A percentile compares a stretch with the other conserved stretches of the same genome.
These are phyloP conservation scores for Lepidurus packardi DNA, from an alignment of 1,140 invertebrate species.

Conservation along the genomic window DNA sequence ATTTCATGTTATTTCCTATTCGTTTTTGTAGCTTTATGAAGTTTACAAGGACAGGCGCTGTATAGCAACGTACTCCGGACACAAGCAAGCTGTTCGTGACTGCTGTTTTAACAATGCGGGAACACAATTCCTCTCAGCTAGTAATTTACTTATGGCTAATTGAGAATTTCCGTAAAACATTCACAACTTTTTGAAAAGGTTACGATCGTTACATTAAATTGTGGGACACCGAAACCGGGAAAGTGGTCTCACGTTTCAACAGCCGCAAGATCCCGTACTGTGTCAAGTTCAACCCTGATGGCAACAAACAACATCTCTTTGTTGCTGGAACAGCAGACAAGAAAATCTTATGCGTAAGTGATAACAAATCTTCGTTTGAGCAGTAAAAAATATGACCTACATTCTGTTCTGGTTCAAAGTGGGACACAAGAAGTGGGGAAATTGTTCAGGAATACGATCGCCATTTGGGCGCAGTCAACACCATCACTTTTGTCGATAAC, in stretches of 20 bases:
- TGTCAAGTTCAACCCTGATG: slow-evolving; percentile 95
- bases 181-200: slow-evolving; percentile 43
- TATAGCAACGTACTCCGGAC: slow-evolving; percentile 92
- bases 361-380: slow-evolving; percentile 20
- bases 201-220: slow-evolving; percentile 92
- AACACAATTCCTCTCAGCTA: slow-evolving; percentile 86
- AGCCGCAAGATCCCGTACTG: slow-evolving; percentile 94
- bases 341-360: slow-evolving; percentile 90
- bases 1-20: slow-evolving; percentile 37
- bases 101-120: slow-evolving; percentile 94
- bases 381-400: slow-evolving; percentile 17
- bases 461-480: slow-evolving; percentile 96
- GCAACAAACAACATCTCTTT: slow-evolving; percentile 95
- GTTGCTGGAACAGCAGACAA: slow-evolving; percentile 98
- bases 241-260: slow-evolving; percentile 85
- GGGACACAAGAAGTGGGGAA: slow-evolving; percentile 91
- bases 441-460: slow-evolving; percentile 98
- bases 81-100: slow-evolving; percentile 93
- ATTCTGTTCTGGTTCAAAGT: slow-evolving; percentile 53
- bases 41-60: slow-evolving; percentile 92
- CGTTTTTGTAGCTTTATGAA: slow-evolving; percentile 79
- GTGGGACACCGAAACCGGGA: slow-evolving; percentile 98
- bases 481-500: slow-evolving; percentile 98
- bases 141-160: slow-evolving; percentile 41
- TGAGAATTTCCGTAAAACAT: slow-evolving; percentile 30